Percentiles rank a stretch among this genome's conserved stretches.
Evolutionary conservation across 2,113 vertebrate species (phyloP).

Genomic region (Percina caprodes): DNA sequence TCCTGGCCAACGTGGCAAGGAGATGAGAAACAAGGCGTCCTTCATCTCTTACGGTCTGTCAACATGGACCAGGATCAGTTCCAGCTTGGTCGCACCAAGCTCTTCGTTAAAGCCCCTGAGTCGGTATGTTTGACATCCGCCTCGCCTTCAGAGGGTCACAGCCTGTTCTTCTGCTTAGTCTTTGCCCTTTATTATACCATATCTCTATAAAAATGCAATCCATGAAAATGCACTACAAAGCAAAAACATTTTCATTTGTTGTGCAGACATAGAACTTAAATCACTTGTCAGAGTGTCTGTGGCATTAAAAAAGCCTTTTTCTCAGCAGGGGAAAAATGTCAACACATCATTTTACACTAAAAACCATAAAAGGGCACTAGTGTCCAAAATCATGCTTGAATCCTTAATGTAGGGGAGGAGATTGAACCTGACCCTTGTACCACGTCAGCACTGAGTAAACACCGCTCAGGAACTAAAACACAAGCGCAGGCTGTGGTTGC

Average conservation of each 20-base stretch:
- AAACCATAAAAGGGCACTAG: constrained; percentile 73
- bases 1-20: constrained; percentile 97
- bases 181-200: neutral
- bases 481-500: constrained; percentile 69
- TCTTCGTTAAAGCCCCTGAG: constrained; percentile 98
- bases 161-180: neutral
- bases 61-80: constrained; percentile 97
- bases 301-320: constrained; percentile 9
- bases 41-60: constrained; percentile 93
- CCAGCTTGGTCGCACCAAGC: constrained; percentile 93
- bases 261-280: neutral
- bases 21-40: constrained; percentile 95
- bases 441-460: constrained; percentile 82
- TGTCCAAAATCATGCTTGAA: constrained; percentile 50
- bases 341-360: constrained; percentile 49
- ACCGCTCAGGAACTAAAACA: constrained; percentile 67
- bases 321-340: constrained; percentile 22
- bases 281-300: constrained; percentile 10
- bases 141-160: neutral
- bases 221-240: neutral
- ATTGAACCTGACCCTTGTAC: constrained; percentile 63
- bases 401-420: constrained; percentile 67
- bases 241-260: constrained; percentile 15
- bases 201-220: neutral
- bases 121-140: constrained; percentile 86